Evolutionary conservation across 2,113 vertebrate genomes (phyloP).

Genomic region (Tupaia chinensis): DNA sequence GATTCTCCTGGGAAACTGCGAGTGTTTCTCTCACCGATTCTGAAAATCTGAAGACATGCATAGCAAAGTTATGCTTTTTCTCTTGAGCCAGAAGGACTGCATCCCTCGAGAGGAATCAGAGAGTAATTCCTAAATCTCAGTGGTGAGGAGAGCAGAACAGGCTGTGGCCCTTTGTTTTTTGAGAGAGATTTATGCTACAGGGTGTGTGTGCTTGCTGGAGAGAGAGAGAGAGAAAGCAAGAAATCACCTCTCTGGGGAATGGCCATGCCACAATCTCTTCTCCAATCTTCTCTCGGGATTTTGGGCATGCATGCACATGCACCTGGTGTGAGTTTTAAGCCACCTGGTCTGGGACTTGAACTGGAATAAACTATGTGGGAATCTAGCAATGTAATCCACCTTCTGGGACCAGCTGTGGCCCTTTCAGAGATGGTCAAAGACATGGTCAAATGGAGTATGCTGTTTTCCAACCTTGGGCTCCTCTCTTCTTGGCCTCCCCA

Average conservation of each 20-base stretch:
- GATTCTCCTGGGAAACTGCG: neutral
- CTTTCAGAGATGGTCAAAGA: neutral
- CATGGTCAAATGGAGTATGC: rapidly evolving
- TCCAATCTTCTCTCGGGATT: too few species aligned
- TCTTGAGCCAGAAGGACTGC: rapidly evolving
- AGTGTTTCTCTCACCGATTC: neutral
- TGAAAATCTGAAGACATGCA: neutral
- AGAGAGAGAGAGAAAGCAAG: too few species aligned
- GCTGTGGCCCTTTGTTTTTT: neutral
- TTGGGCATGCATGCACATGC: too few species aligned
- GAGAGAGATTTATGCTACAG: too few species aligned
- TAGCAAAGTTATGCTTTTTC: neutral
- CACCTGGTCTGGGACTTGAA: too few species aligned
- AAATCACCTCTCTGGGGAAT: too few species aligned
- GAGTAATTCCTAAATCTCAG: rapidly evolving
- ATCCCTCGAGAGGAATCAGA: neutral
- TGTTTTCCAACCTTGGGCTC: rapidly evolving
- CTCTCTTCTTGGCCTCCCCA: rapidly evolving
- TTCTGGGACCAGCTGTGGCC: neutral
- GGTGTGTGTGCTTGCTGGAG: too few species aligned
- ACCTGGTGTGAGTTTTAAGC: too few species aligned
- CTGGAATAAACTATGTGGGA: too few species aligned
- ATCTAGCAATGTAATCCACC: too few species aligned
- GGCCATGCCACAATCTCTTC: too few species aligned
- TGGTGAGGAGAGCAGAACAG: neutral